Base-by-base conservation (phyloP, 2,113 vertebrate species). In the Gavialis gangeticus region DNA sequence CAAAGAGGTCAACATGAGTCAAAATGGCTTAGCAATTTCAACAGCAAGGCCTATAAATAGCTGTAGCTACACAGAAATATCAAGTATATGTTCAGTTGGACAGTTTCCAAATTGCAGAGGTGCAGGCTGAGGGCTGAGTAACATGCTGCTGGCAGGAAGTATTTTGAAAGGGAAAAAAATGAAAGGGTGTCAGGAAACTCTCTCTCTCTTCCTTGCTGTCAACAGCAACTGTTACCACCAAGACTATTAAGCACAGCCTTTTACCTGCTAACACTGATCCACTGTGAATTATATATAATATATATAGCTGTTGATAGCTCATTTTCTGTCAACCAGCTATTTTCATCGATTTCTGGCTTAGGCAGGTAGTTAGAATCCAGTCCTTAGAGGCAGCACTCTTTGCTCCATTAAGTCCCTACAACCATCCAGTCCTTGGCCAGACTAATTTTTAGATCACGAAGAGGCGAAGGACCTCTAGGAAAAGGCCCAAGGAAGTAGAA, bases 401-500 rank as follows among this genome's bases (percentile, higher is more conserved):
- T 78, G 88, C 28, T 21, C 60, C 55, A 27, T 2, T 24, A 87
- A 75, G 24, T 10, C 12, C 57, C 46, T 17, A 25, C 4, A 88
- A 24, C 2, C 24, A 87, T 62, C 66, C 28, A 62, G 55, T n/a
- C 62, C 19, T 28, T 91, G 12, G 28, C 21, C 2, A 21, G 5
- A 57, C 27, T 55, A 2, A n/a, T 19, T 46, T 76, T 81, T 4
- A 4, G 85, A 79, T 3, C 24, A 80, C 0, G 71, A 3, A 73
- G 11, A 73, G 11, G 25, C 12, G 87, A 75, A 87, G 34, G 11
- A 24, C 2, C 85, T 79, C 55, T 0, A 1, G 9, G 7, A 83
- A 90, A 94, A 92, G 94, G 92, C 89, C 94, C 77, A 69, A 0
- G 58, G 79, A 83, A 96, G 69, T 55, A 96, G 91, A 96, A 77